Evolutionary conservation across 37 sponge, comb jelly and placozoan genomes (phyloP), one percentile per base, ranked within the genome.

Genomic region (Halisarca cf. caerulea): DNA sequence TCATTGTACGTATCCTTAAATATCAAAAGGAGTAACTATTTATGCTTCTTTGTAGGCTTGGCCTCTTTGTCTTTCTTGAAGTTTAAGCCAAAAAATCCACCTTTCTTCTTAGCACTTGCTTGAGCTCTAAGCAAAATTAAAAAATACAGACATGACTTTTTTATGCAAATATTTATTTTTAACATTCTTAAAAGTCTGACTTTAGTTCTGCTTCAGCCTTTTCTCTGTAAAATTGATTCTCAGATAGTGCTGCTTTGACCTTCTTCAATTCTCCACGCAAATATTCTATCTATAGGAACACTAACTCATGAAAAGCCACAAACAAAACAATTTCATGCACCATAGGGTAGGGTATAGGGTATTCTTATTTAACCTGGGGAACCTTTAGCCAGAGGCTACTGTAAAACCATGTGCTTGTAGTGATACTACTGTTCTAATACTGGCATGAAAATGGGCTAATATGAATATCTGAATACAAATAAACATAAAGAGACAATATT

Each of bases 161-260:
- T 8, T 62, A n/a, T 15, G 30, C 30, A 23, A 36, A 37, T 36
- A 20, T 37, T 33, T 30, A 34, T 18, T 8, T 8, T 37, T n/a
- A 24, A 24, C 44, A 37, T 40, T 0, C 2, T n/a, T 8, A 25
- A 36, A 25, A n/a, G 17, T 4, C 77, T 84, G 15, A 84, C 84
- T 55, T 84, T 9, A 84, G 41, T 6, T 84, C 74, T 30, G 66
- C 45, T 58, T 71, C 58, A 0, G 84, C 84, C 34, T 84, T 47
- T 30, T 84, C 84, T 34, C 59, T 60, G 59, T 33, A 73, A 36
- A 84, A 84, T n/a, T 72, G 66, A 84, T 59, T 34, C 34, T 84
- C 84, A 53, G 84, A 43, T 30, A 84, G 41, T 72, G 43, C 40
- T 38, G 84, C 57, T 23, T 71, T 71, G 21, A 53, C 28, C 23